Evolutionary conservation across 2,113 vertebrate species (phyloP).

Genomic region (Archilochus colubris): DNA sequence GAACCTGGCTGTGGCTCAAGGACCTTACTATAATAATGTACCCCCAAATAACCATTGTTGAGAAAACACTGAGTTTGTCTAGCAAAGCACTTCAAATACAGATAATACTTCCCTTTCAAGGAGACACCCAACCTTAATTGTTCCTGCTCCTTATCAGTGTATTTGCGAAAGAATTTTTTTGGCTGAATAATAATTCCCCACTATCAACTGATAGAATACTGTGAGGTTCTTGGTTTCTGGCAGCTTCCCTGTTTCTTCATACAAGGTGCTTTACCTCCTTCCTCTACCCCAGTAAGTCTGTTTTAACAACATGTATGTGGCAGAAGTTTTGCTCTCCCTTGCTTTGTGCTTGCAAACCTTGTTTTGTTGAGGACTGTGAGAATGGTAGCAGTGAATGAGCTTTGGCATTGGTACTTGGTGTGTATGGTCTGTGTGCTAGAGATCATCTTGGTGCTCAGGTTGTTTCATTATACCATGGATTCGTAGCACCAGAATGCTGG

Average conservation of each 20-base stretch:
- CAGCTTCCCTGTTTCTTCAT: not conserved
- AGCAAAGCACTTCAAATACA: not conserved
- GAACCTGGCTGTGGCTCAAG: not conserved
- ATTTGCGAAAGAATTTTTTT: not conserved
- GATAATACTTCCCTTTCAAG: not conserved
- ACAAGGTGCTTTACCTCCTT: not conserved
- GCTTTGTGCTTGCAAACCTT: not conserved
- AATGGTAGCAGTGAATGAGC: not conserved
- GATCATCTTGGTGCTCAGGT: not conserved
- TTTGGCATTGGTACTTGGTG: not conserved
- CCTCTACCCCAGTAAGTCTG: not conserved
- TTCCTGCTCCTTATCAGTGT: not conserved
- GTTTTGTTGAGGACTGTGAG: not conserved
- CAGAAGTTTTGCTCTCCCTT: not conserved
- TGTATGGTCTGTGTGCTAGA: accelerated
- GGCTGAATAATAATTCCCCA: not conserved
- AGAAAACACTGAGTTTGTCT: not conserved
- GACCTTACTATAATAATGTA: not conserved
- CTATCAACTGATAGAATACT: not conserved
- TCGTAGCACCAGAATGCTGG: not conserved
- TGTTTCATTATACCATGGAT: not conserved
- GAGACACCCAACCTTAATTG: not conserved
- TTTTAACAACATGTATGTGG: not conserved
- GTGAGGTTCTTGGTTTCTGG: not conserved
- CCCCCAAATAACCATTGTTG: not conserved